Evolutionary conservation across 2,888 invertebrate species (phyloP).

Genomic region (Tetropium fuscum): DNA sequence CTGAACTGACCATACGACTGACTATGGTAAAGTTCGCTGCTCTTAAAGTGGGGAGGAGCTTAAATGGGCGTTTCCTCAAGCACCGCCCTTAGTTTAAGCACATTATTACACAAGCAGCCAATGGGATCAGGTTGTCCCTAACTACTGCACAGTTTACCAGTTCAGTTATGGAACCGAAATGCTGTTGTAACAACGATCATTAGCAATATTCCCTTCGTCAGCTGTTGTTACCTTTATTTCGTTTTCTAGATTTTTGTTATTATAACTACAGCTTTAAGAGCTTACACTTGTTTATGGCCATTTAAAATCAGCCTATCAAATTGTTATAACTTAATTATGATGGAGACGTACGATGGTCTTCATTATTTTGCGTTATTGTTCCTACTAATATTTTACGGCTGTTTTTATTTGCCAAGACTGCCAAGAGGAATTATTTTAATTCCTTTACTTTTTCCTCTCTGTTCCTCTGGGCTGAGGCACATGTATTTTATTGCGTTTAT

Average conservation of each 20-base stretch:
- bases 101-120: conserved; percentile 52
- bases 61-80: conserved; percentile 37
- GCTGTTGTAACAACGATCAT: not conserved
- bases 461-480: not conserved
- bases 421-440: conserved; percentile 16
- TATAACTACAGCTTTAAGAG: conserved; percentile 62
- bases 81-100: conserved; percentile 50
- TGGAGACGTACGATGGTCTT: conserved; percentile 45
- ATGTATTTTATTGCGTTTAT: conserved; percentile 26
- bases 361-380: conserved; percentile 46
- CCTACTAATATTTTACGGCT: conserved; percentile 39
- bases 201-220: conserved; percentile 37
- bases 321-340: conserved; percentile 65
- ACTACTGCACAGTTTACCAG: conserved; percentile 47
- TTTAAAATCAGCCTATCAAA: conserved; percentile 62
- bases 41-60: conserved; percentile 34
- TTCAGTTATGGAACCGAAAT: conserved; percentile 20
- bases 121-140: conserved; percentile 49
- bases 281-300: conserved; percentile 64
- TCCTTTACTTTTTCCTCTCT: conserved; percentile 19
- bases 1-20: conserved; percentile 56
- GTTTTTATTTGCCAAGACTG: conserved; percentile 17
- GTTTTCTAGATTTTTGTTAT: conserved; percentile 61
- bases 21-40: conserved; percentile 43
- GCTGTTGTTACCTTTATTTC: conserved; percentile 57